phyloP scores from a whole-genome alignment of 1,140 invertebrate species.

The Cydia splendana region DNA sequence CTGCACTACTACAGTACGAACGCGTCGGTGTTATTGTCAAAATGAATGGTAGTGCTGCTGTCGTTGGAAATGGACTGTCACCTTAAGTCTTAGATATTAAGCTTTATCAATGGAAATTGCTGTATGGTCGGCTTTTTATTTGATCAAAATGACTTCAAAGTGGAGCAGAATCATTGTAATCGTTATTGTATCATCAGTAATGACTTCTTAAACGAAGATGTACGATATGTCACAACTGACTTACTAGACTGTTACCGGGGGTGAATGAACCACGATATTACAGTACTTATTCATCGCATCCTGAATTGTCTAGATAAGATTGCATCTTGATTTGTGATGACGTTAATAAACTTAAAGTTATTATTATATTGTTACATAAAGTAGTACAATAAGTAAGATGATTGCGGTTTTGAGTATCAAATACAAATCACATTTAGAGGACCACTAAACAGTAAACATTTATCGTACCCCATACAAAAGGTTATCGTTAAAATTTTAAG shows the following conservation, averaged over 20 bases:
- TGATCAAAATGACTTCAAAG: not conserved
- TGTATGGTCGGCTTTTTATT: not conserved
- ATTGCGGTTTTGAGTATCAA: no score
- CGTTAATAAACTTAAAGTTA: not conserved
- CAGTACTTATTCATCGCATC: not conserved
- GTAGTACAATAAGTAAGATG: not conserved
- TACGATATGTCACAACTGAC: conserved; percentile 11
- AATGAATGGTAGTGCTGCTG: no score
- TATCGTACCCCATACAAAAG: no score
- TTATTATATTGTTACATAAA: not conserved
- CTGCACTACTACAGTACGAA: no score
- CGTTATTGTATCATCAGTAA: not conserved
- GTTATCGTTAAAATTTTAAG: no score
- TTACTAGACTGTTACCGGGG: not conserved
- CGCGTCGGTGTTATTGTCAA: no score
- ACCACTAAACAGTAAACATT: no score
- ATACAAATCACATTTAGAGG: no score
- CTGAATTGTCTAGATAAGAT: conserved; percentile 5
- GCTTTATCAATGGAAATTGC: not conserved
- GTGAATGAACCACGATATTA: not conserved
- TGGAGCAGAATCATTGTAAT: conserved; percentile 1
- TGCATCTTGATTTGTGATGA: conserved; percentile 9
- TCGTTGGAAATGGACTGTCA: no score
- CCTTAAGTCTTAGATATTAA: no score
- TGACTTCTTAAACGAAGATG: conserved; percentile 20